Conservation (phyloP, 1,140 invertebrate species). For the Achatina immaculata region DNA sequence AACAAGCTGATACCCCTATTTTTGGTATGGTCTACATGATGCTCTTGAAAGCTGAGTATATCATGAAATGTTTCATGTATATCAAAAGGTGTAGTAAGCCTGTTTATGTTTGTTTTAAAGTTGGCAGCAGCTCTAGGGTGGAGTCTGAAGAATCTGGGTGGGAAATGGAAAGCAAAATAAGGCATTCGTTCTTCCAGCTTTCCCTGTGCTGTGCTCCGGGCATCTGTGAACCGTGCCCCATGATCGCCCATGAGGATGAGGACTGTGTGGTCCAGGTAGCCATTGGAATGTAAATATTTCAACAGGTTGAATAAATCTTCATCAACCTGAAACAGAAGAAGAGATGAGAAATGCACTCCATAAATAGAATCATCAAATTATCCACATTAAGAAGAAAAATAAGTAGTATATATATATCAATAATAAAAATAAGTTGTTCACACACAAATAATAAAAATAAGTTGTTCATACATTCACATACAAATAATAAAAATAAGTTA, state of each 20-base stretch:
- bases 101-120: constrained; percentile 77
- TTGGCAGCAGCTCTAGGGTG: constrained; percentile 79
- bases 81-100: constrained; percentile 72
- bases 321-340: constrained; percentile 1
- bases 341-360: too few relatives aligned
- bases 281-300: background rate
- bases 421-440: too few relatives aligned
- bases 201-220: constrained; percentile 84
- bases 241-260: constrained; percentile 25
- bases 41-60: constrained; percentile 75
- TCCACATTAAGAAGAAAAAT: too few relatives aligned
- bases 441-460: too few relatives aligned
- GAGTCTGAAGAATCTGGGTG: constrained; percentile 78
- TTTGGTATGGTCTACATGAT: constrained; percentile 73
- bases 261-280: constrained; percentile 11
- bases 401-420: too few relatives aligned
- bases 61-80: constrained; percentile 71
- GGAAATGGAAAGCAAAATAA: constrained; percentile 85
- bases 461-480: too few relatives aligned
- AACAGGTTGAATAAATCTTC: background rate
- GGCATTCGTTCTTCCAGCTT: constrained; percentile 91
- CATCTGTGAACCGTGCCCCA: constrained; percentile 79
- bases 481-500: too few relatives aligned
- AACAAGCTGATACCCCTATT: constrained; percentile 80
- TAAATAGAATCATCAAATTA: too few relatives aligned